Conservation (phyloP, 2,113 vertebrate species). For the Muntiacus muntjak region DNA sequence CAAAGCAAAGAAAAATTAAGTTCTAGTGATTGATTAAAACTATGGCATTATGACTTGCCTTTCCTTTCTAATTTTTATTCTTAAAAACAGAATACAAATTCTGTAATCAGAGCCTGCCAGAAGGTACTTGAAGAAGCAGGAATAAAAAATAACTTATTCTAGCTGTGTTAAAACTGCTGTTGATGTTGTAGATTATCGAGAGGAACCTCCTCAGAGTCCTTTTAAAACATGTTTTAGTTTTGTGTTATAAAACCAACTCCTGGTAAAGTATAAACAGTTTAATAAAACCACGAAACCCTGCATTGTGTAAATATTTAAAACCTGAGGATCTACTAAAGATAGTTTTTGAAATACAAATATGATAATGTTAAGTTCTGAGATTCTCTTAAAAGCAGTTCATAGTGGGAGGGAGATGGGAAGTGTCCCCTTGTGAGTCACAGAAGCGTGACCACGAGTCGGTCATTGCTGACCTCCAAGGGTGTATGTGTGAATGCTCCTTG, state of each 20-base stretch:
- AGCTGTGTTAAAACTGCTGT: not conserved
- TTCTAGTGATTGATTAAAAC: conserved; percentile 1
- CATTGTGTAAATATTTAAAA: conserved; percentile 3
- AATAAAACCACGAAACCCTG: not conserved
- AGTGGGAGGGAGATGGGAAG: not conserved
- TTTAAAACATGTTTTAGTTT: conserved; percentile 14
- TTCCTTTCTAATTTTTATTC: conserved; percentile 44
- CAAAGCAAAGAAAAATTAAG: conserved; percentile 36
- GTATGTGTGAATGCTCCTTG: not conserved
- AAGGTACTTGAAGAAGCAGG: not conserved
- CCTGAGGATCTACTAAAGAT: not conserved
- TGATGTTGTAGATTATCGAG: not conserved
- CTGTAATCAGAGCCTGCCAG: not conserved
- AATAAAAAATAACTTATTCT: not conserved
- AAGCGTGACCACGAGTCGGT: not conserved
- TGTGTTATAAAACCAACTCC: not conserved
- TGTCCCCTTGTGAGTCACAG: not conserved
- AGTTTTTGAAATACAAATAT: not conserved
- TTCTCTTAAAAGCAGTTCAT: not conserved
- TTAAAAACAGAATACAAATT: conserved; percentile 41
- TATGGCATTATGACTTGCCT: conserved; percentile 22
- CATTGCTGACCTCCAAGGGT: not conserved
- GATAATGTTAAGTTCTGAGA: not conserved
- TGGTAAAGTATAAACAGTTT: not conserved
- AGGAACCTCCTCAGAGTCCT: not conserved